phyloP scores from a whole-genome alignment of 2,888 invertebrate species.

The Pediacus dermestoides region DNA sequence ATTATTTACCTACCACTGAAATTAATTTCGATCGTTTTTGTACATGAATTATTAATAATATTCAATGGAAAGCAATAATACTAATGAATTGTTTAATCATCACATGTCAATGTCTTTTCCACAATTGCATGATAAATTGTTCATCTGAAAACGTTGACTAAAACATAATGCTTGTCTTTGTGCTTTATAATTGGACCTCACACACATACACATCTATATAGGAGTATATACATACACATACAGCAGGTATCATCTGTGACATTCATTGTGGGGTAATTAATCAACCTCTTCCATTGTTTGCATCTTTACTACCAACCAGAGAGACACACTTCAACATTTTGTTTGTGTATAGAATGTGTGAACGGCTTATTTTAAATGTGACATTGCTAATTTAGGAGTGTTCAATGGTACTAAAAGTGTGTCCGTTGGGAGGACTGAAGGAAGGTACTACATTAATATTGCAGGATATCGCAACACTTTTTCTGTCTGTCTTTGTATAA shows the following conservation, averaged over 20 bases:
- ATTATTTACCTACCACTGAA: too few relatives aligned
- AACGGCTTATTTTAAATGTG: too few relatives aligned
- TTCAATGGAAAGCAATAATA: too few relatives aligned
- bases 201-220: constrained; percentile 5
- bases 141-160: constrained; percentile 4
- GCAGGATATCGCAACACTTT: too few relatives aligned
- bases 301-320: constrained; percentile 19
- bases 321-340: constrained; percentile 1
- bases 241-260: constrained; percentile 24
- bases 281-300: constrained; percentile 27
- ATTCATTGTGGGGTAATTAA: constrained; percentile 26
- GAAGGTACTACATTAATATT: too few relatives aligned
- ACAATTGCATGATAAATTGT: constrained; percentile 5
- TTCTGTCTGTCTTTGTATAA: too few relatives aligned
- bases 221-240: constrained; percentile 7
- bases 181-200: constrained; percentile 5
- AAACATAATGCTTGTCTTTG: constrained; percentile 8
- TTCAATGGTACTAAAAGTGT: too few relatives aligned
- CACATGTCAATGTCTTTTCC: constrained; percentile 2
- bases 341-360: not conserved
- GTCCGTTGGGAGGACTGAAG: too few relatives aligned
- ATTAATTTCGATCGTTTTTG: too few relatives aligned
- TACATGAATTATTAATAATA: too few relatives aligned
- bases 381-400: too few relatives aligned
- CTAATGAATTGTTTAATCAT: constrained; percentile 5